Evolutionary conservation across 2,797 vertebrate species (phyloP), one percentile per base, ranked within the genome.

Genomic region (Coracias cyanogaster): DNA sequence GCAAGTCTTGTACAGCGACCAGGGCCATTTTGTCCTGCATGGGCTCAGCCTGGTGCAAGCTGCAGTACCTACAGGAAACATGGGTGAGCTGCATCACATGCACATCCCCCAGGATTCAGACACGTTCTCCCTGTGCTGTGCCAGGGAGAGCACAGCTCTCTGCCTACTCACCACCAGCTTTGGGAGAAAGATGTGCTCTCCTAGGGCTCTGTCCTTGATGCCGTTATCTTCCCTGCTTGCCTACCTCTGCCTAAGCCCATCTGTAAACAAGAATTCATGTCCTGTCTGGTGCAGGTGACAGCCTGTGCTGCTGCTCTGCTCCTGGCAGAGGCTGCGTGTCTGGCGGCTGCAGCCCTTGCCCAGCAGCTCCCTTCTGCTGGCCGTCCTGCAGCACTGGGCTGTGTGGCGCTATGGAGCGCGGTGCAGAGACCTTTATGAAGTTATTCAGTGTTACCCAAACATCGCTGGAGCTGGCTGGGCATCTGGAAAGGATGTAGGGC

Each of bases 341-440:
- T 1, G 2, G n/a, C 3, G 20, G 7, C 61, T 66, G 52, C 52
- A 83, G 48, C 15, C 43, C 10, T 57, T 93, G 65, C 43, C n/a
- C 46, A 3, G 51, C 48, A 18, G 45, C 60, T 77, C 3, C 6
- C 28, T 82, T 69, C 82, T 64, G 29, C 80, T 61, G 33, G 39
- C 35, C 0, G 0, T 46, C 21, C 31, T 29, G 43, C 37, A n/a
- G 73, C 7, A 1, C 45, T 46, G 29, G 20, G 28, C 21, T 58
- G 25, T 0, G 6, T 39, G 33, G 18, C 41, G 48, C 15, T 1
- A 1, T 10, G 6, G 26, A 28, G 15, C 13, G 19, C 0, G 0
- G 24, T 28, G 28, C 29, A 43, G 26, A 52, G 51, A 46, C n/a
- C 33, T 84, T 39, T 41, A 51, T 1, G 3, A 60, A 84, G 65